phyloP scores from a whole-genome alignment of 2,113 vertebrate species.

The Copsychus sechellarum region DNA sequence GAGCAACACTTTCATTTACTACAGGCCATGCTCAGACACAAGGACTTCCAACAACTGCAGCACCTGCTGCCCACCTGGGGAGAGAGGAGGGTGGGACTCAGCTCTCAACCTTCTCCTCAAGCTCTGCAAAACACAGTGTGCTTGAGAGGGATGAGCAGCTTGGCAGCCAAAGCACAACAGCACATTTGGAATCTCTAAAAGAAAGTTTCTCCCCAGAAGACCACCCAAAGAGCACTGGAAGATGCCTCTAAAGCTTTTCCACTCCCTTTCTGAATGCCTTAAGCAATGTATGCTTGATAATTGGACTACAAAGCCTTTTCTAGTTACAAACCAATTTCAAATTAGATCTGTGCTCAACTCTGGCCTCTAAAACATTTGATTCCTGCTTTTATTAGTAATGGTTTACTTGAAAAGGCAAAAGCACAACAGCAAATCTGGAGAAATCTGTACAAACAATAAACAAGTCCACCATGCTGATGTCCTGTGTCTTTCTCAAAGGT shows the following conservation, averaged over 20 bases:
- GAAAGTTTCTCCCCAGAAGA: not conserved
- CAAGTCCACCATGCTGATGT: not conserved
- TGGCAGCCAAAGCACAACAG: not conserved
- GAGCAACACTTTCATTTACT: constrained; percentile 8
- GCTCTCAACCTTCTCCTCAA: not conserved
- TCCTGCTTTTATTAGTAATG: not conserved
- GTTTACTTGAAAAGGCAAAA: not conserved
- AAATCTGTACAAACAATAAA: not conserved
- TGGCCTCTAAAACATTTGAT: not conserved
- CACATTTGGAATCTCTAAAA: not conserved
- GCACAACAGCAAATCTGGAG: not conserved
- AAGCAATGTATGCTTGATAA: not conserved
- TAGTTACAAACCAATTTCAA: not conserved
- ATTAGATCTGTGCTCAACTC: not conserved
- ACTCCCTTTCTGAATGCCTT: not conserved
- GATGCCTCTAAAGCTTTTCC: not conserved
- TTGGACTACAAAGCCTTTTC: not conserved
- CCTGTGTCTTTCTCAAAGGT: not conserved
- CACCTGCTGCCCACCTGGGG: not conserved
- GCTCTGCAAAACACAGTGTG: not conserved
- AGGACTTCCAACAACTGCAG: not conserved
- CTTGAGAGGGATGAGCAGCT: not conserved
- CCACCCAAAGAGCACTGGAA: not conserved
- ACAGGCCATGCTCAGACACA: not conserved
- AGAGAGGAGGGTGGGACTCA: not conserved